Conservation (phyloP, 2,888 invertebrate genomes). For the Rotaria sp. region DNA sequence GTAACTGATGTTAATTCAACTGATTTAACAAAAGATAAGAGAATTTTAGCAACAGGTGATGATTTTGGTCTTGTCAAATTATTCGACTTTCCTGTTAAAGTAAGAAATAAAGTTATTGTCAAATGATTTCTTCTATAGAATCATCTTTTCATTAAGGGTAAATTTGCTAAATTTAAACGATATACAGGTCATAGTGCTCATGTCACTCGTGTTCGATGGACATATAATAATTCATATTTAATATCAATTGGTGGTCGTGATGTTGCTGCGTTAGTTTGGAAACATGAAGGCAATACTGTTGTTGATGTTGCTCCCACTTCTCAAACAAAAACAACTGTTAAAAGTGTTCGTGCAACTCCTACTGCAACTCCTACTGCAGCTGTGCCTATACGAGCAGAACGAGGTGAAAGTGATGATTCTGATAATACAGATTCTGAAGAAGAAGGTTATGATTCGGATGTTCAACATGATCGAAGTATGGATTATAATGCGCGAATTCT, state of each 20-base stretch:
- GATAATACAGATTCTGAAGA: constrained; percentile 54
- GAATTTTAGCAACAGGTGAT: constrained; percentile 55
- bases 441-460: constrained; percentile 47
- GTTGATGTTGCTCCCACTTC: constrained; percentile 42
- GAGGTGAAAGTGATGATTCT: constrained; percentile 54
- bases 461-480: constrained; percentile 35
- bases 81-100: constrained; percentile 56
- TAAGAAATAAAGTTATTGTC: constrained; percentile 41
- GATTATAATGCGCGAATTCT: constrained; percentile 39
- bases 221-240: constrained; percentile 45
- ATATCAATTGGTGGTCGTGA: constrained; percentile 56
- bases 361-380: not conserved
- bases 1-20: constrained; percentile 56
- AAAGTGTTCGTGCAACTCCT: not conserved
- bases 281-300: constrained; percentile 41
- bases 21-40: constrained; percentile 48
- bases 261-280: constrained; percentile 56
- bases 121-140: not conserved
- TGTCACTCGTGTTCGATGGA: constrained; percentile 39
- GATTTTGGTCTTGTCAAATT: constrained; percentile 57
- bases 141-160: constrained; percentile 48
- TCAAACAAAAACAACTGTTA: not conserved
- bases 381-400: constrained; percentile 3
- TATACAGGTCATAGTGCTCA: constrained; percentile 45
- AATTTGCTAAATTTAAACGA: constrained; percentile 54